A percentile compares a stretch with the other conserved stretches of the same genome.
Evolutionary conservation across 2,888 invertebrate genomes (phyloP).

Genomic region (Capitulum mitella): DNA sequence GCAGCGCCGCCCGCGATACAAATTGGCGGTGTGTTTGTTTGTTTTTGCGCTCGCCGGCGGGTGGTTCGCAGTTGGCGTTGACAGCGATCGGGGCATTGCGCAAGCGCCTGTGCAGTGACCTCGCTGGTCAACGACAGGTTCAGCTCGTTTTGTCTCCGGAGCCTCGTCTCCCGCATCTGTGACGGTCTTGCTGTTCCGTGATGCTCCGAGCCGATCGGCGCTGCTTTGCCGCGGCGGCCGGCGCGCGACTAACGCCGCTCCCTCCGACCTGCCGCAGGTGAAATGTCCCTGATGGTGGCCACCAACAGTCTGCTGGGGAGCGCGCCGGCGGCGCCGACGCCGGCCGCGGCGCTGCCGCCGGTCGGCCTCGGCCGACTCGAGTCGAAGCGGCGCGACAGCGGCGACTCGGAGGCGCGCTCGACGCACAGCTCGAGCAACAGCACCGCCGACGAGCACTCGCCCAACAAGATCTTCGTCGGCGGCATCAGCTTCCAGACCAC

Average conservation of each 20-base stretch:
- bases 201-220: neutral
- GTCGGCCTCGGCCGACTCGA: neutral
- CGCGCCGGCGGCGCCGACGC: neutral
- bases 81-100: too few relatives aligned
- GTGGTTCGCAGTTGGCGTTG: too few relatives aligned
- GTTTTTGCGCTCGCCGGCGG: too few relatives aligned
- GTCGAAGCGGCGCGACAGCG: constrained; percentile 13
- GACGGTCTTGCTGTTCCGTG: neutral
- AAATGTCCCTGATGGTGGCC: constrained; percentile 26
- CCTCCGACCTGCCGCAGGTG: too few relatives aligned
- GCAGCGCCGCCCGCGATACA: too few relatives aligned
- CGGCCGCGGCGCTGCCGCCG: neutral
- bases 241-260: too few relatives aligned
- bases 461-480: constrained; percentile 78
- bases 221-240: too few relatives aligned
- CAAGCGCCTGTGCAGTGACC: too few relatives aligned
- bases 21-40: too few relatives aligned
- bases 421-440: constrained; percentile 24
- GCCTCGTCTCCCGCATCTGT: neutral
- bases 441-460: constrained; percentile 47
- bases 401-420: constrained; percentile 21
- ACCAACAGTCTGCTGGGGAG: constrained; percentile 6
- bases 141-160: neutral
- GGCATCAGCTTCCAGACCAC: constrained; percentile 91
- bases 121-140: too few relatives aligned